phyloP scores from a whole-genome alignment of 2,113 vertebrate species.

The Varanus salvator region DNA sequence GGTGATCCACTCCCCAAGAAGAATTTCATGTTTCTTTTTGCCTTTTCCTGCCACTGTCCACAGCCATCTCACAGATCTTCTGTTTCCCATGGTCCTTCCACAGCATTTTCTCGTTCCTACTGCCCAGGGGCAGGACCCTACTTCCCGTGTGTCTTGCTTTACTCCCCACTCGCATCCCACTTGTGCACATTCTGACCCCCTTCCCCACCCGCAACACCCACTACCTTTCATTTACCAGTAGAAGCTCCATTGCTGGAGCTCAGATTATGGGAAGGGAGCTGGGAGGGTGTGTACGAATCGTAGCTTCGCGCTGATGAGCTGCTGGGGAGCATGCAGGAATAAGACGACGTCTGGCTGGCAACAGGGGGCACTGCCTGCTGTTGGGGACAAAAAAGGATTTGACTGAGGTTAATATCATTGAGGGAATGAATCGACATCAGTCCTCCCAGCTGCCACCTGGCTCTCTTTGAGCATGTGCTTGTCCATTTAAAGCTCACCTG shows the following conservation, averaged over 20 bases:
- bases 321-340: constrained; percentile 64
- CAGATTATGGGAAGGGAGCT: constrained; percentile 53
- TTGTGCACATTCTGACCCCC: not conserved
- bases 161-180: not conserved
- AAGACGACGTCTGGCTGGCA: constrained; percentile 60
- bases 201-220: not conserved
- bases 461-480: not conserved
- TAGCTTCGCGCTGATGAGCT: constrained; percentile 56
- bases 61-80: not conserved
- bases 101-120: not conserved
- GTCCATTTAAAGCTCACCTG: constrained; percentile 46
- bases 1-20: not conserved
- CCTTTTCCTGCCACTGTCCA: not conserved
- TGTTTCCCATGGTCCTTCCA: not conserved
- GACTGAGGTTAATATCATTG: not conserved
- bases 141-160: not conserved
- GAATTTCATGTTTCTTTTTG: not conserved
- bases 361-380: constrained; percentile 42
- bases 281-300: constrained; percentile 55
- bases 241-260: constrained; percentile 47
- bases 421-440: not conserved
- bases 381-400: not conserved
- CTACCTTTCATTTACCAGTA: constrained; percentile 46
- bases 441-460: too few species aligned
- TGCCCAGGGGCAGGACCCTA: not conserved